Evolutionary conservation across 2,797 vertebrate genomes (phyloP).

Genomic region (Pangasius larnaudii): DNA sequence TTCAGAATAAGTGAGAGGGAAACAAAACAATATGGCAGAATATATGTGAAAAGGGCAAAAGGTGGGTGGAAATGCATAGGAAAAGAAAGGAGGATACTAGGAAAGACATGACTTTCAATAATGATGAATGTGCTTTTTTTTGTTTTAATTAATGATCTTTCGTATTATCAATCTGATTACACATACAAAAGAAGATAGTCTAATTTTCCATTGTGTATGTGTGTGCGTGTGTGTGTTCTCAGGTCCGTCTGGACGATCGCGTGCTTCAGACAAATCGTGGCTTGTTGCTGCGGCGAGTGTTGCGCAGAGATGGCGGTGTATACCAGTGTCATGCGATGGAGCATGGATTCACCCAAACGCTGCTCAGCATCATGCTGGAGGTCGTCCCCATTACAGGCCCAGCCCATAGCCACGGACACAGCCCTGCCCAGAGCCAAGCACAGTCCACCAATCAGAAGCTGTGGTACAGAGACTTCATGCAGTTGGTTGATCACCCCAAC

Average conservation of each 20-base stretch:
- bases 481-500: constrained; percentile 91
- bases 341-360: constrained; percentile 90
- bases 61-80: not conserved
- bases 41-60: not conserved
- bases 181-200: not conserved
- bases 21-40: not conserved
- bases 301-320: constrained; percentile 80
- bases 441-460: constrained; percentile 78
- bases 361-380: constrained; percentile 85
- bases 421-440: constrained; percentile 51
- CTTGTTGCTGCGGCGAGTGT: constrained; percentile 83
- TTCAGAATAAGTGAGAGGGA: not conserved
- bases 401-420: constrained; percentile 65
- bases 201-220: not conserved
- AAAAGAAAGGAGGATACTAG: not conserved
- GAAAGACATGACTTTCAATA: constrained; percentile 32
- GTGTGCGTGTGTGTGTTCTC: constrained; percentile 34
- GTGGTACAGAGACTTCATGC: constrained; percentile 97
- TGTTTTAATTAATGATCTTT: constrained; percentile 8
- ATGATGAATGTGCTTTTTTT: constrained; percentile 34
- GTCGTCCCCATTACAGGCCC: constrained; percentile 77
- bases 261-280: constrained; percentile 82
- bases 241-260: constrained; percentile 86
- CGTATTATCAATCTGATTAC: not conserved
- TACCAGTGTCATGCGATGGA: constrained; percentile 91